Percentiles rank a stretch among this genome's conserved stretches.
These are phyloP conservation scores for Acleris sparsana DNA, from an alignment of 2,888 invertebrate genomes.

Conservation along the genomic window DNA sequence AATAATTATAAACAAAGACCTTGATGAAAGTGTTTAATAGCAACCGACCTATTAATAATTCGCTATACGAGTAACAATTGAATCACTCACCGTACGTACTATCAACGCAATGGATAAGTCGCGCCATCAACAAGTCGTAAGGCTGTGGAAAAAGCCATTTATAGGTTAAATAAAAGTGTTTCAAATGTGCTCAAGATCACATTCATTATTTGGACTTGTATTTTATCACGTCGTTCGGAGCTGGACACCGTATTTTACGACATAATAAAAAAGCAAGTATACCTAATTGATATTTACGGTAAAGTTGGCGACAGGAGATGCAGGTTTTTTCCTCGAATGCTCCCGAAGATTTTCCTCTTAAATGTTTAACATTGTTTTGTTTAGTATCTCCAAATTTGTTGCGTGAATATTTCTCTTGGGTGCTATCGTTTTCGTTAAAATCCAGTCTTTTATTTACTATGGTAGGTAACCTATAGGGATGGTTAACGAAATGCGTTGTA, in stretches of 20 bases:
- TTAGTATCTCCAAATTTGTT: background rate
- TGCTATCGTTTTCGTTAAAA: no score
- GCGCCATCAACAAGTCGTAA: background rate
- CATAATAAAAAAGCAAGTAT: constrained; percentile 50
- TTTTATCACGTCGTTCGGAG: constrained; percentile 50
- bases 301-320: constrained; percentile 35
- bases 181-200: constrained; percentile 37
- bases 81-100: background rate
- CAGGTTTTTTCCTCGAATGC: constrained; percentile 37
- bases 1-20: no score
- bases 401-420: no score
- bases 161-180: constrained; percentile 7
- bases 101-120: background rate
- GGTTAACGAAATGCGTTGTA: no score
- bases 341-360: constrained; percentile 12
- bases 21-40: no score
- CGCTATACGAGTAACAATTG: no score
- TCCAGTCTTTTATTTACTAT: no score
- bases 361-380: constrained; percentile 6
- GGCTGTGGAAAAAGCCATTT: constrained; percentile 2
- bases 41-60: no score
- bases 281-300: constrained; percentile 55
- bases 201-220: constrained; percentile 45
- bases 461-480: no score
- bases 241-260: constrained; percentile 50